Evolutionary conservation across 1,140 invertebrate genomes (phyloP), one percentile per base, ranked within the genome.

Genomic region (Bombus confusus): DNA sequence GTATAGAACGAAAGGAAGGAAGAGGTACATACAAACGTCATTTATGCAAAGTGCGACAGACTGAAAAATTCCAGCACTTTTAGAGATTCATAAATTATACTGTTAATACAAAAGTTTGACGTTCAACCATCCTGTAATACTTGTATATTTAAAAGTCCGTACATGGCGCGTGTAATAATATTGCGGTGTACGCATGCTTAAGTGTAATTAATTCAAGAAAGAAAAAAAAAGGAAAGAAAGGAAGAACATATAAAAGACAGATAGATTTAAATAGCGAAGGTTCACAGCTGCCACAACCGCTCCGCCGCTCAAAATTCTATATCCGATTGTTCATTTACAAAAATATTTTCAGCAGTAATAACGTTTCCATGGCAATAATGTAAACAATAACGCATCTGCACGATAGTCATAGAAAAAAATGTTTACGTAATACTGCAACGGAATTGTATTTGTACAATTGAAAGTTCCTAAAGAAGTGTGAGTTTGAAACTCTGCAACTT

Each of bases 271-370:
- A 62, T 69, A 69, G 62, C 31, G 73, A 85, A 88, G 52, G 66
- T 25, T 84, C 8, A 83, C 41, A 90, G 88, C 88, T 90, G 85
- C 83, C 83, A 86, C 80, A 83, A 87, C 78, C 78, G 89, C 87
- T 88, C 84, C 69, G 86, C 86, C 73, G 87, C 89, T 90, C 74
- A 86, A 90, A 78, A 75, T 83, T 87, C 66, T 69, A 81, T 68
- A 77, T 64, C 73, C 66, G 69, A 71, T 88, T 86, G 52, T 86
- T 84, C 73, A 57, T 90, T 90, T 82, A 71, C 39, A 69, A 80
- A 90, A 87, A 87, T 90, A 87, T 87, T 90, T 90, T 90, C 79
- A 90, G 89, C 89, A 90, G 89, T 90, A 90, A 90, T 90, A 90
- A 90, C 86, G 88, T 90, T 90, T 90, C 89, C 88, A 90, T 90